Evolutionary conservation across 2,113 vertebrate species (phyloP).

Genomic region (Hippoglossus stenolepis): DNA sequence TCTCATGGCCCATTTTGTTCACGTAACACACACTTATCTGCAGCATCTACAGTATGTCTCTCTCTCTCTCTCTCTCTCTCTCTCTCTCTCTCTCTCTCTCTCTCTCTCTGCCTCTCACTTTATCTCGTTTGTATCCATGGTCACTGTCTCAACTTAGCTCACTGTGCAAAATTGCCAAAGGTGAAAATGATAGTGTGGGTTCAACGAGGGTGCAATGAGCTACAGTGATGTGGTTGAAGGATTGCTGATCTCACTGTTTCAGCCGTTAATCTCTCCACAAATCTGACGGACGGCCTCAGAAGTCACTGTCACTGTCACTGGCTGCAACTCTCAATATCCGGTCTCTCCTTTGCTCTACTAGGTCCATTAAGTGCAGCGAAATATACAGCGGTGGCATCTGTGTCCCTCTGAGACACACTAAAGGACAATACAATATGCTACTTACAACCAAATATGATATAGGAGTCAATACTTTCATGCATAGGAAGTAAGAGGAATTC

Average conservation of each 20-base stretch:
- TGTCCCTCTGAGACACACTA: constrained; percentile 2
- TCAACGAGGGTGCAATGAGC: constrained; percentile 57
- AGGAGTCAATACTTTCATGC: background rate
- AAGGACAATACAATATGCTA: background rate
- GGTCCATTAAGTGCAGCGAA: constrained; percentile 13
- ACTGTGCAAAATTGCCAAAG: constrained; percentile 52
- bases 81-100: background rate
- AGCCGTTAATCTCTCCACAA: constrained; percentile 28
- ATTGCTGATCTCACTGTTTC: constrained; percentile 46
- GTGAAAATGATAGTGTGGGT: constrained; percentile 56
- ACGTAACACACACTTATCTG: background rate
- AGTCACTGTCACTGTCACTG: constrained; percentile 17
- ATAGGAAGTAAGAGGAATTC: background rate
- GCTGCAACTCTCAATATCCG: background rate
- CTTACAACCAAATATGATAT: constrained; percentile 8
- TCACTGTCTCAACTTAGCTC: constrained; percentile 48
- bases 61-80: constrained; percentile 28
- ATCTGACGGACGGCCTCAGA: constrained; percentile 37
- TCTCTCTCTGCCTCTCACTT: constrained; percentile 9
- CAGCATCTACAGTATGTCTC: background rate
- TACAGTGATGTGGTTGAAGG: constrained; percentile 47
- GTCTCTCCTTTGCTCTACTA: constrained; percentile 14
- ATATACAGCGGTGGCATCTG: constrained; percentile 14
- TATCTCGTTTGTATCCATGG: constrained; percentile 43
- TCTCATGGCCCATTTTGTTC: background rate